Percentiles rank a stretch among this genome's conserved stretches.
Conservation (phyloP, 2,888 invertebrate genomes). For the Ametastegia equiseti region DNA sequence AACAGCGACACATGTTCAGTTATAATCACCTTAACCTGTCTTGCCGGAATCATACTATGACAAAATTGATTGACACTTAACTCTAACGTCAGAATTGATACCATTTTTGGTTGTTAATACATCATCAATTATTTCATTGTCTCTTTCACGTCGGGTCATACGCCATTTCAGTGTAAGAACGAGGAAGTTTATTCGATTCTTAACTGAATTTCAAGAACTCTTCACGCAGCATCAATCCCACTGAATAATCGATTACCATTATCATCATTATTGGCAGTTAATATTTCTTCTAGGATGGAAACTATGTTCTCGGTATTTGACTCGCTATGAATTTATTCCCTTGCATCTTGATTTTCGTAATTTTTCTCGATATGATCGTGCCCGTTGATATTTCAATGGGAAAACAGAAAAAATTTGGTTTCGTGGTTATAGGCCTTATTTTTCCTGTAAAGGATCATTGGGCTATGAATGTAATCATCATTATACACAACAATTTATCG, state of each 20-base stretch:
- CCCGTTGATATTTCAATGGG: no score
- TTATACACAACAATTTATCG: no score
- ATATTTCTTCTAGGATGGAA: not conserved
- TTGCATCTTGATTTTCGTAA: no score
- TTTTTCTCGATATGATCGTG: no score
- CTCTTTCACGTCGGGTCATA: no score
- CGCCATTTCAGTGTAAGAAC: not conserved
- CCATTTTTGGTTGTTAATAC: not conserved
- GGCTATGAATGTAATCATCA: no score
- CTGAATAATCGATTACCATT: not conserved
- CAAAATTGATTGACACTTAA: not conserved
- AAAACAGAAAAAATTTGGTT: no score
- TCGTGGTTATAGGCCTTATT: no score
- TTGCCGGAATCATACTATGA: constrained; percentile 7
- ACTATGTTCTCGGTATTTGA: no score
- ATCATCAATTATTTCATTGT: not conserved
- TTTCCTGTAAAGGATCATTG: no score
- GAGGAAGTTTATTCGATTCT: not conserved
- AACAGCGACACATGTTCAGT: not conserved
- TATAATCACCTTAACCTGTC: not conserved
- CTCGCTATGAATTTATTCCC: no score
- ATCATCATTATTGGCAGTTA: not conserved
- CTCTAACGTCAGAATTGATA: not conserved
- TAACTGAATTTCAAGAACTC: not conserved
- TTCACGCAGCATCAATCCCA: no score